Percentiles rank a stretch among this genome's conserved stretches.
Conservation (phyloP, 2,888 invertebrate genomes). For the Liopterus haemorrhoidalis region DNA sequence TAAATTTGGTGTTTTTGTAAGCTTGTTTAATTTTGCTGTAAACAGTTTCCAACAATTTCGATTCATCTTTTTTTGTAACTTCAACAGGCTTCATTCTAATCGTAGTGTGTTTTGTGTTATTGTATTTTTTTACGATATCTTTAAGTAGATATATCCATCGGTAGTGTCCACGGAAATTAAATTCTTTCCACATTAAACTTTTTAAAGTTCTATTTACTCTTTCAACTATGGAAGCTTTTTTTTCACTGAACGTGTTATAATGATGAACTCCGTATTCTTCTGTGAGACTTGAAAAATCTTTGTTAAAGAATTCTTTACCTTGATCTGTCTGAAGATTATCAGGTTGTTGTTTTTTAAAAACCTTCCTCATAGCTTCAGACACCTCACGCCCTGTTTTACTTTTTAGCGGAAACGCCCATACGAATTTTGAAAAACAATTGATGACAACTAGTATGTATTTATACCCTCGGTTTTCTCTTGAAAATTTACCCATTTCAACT, state of each 20-base stretch:
- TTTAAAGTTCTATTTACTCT: constrained; percentile 26
- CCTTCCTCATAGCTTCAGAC: constrained; percentile 33
- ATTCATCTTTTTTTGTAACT: no score
- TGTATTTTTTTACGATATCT: no score
- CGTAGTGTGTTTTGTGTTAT: no score
- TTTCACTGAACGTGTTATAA: constrained; percentile 24
- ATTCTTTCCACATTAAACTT: no score
- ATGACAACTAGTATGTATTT: constrained; percentile 38
- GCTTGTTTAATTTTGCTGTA: no score
- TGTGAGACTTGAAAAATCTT: constrained; percentile 30
- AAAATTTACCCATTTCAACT: constrained; percentile 35
- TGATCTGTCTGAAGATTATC: constrained; percentile 34
- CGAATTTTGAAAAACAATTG: constrained; percentile 40
- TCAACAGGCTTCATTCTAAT: no score
- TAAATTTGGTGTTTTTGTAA: no score
- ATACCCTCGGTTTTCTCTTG: constrained; percentile 33
- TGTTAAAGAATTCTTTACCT: constrained; percentile 36
- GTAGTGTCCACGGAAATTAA: no score
- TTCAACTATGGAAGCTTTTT: constrained; percentile 29
- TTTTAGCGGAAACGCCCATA: constrained; percentile 38
- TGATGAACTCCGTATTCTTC: constrained; percentile 28
- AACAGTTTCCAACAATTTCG: no score
- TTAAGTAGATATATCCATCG: no score
- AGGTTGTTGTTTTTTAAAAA: constrained; percentile 29
- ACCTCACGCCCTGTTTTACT: constrained; percentile 35